phyloP scores from a whole-genome alignment of 2,797 vertebrate species.

The Rallus crepitans region DNA sequence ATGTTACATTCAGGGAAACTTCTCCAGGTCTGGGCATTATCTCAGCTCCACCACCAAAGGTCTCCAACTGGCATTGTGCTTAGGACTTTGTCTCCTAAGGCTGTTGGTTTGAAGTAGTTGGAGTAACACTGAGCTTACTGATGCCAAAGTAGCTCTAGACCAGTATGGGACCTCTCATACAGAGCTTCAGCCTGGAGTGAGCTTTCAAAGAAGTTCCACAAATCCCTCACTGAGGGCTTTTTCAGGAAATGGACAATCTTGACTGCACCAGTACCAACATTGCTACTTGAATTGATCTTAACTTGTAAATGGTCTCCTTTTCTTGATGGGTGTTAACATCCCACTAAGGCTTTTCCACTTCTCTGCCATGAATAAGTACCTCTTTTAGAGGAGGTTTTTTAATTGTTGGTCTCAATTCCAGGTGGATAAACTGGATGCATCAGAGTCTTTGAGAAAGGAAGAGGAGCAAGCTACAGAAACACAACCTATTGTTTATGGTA shows the following conservation, averaged over 20 bases:
- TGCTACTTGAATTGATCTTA: slow-evolving; percentile 75
- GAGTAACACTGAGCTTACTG: not conserved
- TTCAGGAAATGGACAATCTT: slow-evolving; percentile 69
- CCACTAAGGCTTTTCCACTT: slow-evolving; percentile 88
- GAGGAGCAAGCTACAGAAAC: slow-evolving; percentile 98
- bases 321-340: slow-evolving; percentile 77
- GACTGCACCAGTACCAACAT: slow-evolving; percentile 77
- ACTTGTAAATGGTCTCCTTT: slow-evolving; percentile 75
- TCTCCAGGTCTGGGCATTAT: slow-evolving; percentile 11
- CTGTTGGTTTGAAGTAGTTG: not conserved
- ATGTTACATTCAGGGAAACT: not conserved
- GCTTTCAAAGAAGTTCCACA: slow-evolving; percentile 73
- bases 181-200: slow-evolving; percentile 74
- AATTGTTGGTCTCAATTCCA: slow-evolving; percentile 76
- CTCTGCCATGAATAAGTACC: slow-evolving; percentile 76
- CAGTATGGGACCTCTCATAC: slow-evolving; percentile 51
- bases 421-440: slow-evolving; percentile 98
- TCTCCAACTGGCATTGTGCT: not conserved
- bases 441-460: slow-evolving; percentile 99
- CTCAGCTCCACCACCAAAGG: not conserved
- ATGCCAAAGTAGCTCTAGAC: slow-evolving; percentile 27
- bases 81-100: not conserved
- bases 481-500: slow-evolving; percentile 99
- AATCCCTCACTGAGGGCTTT: slow-evolving; percentile 71
- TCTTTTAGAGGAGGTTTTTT: slow-evolving; percentile 33